Base-by-base conservation (phyloP, 2,888 invertebrate species). In the Pantelozetes paolii region DNA sequence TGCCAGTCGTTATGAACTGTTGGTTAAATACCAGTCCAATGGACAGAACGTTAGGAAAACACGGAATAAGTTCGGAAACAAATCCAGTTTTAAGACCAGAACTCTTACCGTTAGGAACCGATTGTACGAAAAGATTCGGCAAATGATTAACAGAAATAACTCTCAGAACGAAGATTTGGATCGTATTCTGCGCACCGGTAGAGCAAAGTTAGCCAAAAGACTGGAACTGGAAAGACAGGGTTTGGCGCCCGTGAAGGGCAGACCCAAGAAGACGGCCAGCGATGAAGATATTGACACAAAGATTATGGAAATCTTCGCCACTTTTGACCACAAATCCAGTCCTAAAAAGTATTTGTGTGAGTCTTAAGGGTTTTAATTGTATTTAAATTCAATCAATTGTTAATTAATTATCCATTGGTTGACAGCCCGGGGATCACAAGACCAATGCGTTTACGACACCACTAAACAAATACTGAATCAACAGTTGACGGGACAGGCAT, bases 1-100 rank as follows among this genome's bases (percentile, higher is more conserved):
- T 13, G 62, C 67, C 3, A 59, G 48, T 9, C 50, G 75, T 30
- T 72, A 70, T 54, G 75, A 72, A 23, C 23, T 73, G 13, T n/a
- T 75, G 8, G n/a, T 30, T 18, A 74, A 48, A 32, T 45, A 40
- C 32, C 36, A 67, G 20, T 40, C 36, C 2, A 40, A 40, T n/a
- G 42, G 36, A 36, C n/a, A 23, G 20, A 13, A 23, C 1, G 20
- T 5, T 2, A 18, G 23, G n/a, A 36, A 42, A 3, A 23, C 42
- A 6, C 20, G 36, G 20, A 40, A 2, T 36, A 64, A 36, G n/a
- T 5, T 28, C 8, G n/a, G 6, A n/a, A 67, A 20, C 42, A 67
- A 67, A 67, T 67, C 67, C 40, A 23, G 9, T 32, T 23, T 40
- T 6, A n/a, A 0, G 36, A 42, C 67, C 40, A 36, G 40, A 67